These are phyloP conservation scores for Valencia hispanica DNA, from an alignment of 2,797 vertebrate genomes.

Conservation along the genomic window DNA sequence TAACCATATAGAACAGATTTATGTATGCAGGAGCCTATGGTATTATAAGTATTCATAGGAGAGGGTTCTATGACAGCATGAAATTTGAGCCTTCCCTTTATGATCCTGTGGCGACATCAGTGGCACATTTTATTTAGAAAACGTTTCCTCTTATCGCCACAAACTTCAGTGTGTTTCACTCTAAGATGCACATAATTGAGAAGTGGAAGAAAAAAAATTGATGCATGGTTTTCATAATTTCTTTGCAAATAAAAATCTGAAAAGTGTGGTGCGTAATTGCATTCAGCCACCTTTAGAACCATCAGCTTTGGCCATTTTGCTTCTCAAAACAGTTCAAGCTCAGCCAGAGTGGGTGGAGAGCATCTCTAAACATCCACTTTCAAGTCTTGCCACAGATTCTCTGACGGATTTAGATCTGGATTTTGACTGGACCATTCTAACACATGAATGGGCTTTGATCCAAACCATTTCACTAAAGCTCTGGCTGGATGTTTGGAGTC, in stretches of 20 bases:
- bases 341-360: no score
- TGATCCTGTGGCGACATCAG: not conserved
- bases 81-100: not conserved
- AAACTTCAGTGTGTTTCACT: not conserved
- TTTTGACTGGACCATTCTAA: not conserved
- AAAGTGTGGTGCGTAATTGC: no score
- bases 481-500: not conserved
- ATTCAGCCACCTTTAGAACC: no score
- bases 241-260: not conserved
- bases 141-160: not conserved
- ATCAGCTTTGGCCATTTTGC: no score
- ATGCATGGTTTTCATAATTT: not conserved
- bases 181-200: not conserved
- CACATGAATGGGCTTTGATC: not conserved
- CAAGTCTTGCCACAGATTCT: not conserved
- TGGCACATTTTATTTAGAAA: not conserved
- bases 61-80: not conserved
- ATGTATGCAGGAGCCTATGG: not conserved
- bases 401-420: not conserved
- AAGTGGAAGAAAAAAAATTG: not conserved
- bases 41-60: not conserved
- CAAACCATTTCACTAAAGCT: not conserved
- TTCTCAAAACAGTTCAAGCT: no score
- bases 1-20: not conserved
- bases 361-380: not conserved